These are phyloP conservation scores for Carposina sasakii DNA, from an alignment of 1,140 invertebrate species.

Conservation along the genomic window DNA sequence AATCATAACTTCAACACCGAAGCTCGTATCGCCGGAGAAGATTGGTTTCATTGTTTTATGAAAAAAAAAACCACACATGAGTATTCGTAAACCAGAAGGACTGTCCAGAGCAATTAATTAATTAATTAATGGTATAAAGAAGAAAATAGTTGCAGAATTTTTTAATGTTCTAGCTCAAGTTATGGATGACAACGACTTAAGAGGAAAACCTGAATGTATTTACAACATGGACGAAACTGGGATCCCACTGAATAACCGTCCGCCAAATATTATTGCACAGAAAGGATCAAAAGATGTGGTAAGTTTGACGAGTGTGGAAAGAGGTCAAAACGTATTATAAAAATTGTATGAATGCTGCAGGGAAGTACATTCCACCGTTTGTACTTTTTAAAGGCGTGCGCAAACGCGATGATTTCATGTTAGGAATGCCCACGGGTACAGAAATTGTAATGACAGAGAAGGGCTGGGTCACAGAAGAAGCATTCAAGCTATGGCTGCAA, in stretches of 20 bases:
- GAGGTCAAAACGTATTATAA: conserved; percentile 9
- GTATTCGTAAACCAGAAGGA: conserved; percentile 8
- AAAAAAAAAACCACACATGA: no score
- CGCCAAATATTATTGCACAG: conserved; percentile 12
- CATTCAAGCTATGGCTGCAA: conserved; percentile 8
- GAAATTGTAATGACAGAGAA: conserved; percentile 16
- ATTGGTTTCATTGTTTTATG: no score
- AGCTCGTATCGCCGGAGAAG: no score
- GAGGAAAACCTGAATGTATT: no score
- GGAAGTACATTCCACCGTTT: conserved; percentile 12
- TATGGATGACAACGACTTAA: no score
- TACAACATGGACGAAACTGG: conserved; percentile 12
- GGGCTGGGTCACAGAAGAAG: conserved; percentile 16
- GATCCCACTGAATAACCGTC: conserved; percentile 14
- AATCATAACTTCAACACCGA: no score
- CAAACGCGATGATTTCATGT: conserved; percentile 11
- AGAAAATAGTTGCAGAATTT: conserved; percentile 13
- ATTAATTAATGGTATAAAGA: conserved; percentile 13
- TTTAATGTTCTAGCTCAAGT: conserved; percentile 12
- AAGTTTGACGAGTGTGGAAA: conserved; percentile 12
- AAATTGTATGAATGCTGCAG: conserved; percentile 12
- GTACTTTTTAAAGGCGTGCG: conserved; percentile 14
- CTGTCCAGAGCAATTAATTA: conserved; percentile 17
- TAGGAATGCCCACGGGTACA: conserved; percentile 12
- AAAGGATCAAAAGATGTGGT: conserved; percentile 7